Evolutionary conservation across 2,113 vertebrate species (phyloP), one percentile per base, ranked within the genome.

Genomic region (Gobiocypris rarus): DNA sequence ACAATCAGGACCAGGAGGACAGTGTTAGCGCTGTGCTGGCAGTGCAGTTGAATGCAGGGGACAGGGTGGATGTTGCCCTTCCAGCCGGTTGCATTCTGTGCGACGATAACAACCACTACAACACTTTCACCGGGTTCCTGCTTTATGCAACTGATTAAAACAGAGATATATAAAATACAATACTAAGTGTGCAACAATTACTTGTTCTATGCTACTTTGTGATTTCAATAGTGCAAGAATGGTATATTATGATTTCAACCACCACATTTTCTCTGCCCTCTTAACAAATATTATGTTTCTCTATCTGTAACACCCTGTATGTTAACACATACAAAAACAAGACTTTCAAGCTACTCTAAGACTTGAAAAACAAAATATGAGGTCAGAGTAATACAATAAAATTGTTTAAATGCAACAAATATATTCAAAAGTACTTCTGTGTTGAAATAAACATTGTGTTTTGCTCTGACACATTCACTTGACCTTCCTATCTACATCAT

Each of bases 51-150:
- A 34, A 52, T 1, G 89, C 90, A 0, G 88, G 90, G 9, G 90
- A 93, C 81, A 0, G 3, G 19, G 90, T 95, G 76, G 41, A 59
- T 0, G 93, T 91, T 22, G 17, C 1, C 41, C 86, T 94, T 84
- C 90, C 79, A 0, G 2, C 7, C 0, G 87, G 84, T 19, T 93
- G 91, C 80, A n/a, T 19, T 26, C 13, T 95, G 75, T 93, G 90
- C 2, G 92, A 94, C 31, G 22, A 85, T 77, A n/a, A 5, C 22
- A 90, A 24, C 61, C 91, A 94, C 89, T 91, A 56, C 67, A 95
- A 93, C 89, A 93, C 93, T 3, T 94, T 94, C 87, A 93, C 87
- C 5, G 93, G 91, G 63, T 94, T 93, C 83, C 88, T 94, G 86
- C 90, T 95, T 26, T 93, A 93, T 69, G 28, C 89, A 52, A 91